Evolutionary conservation across 1,140 invertebrate genomes (phyloP).

Genomic region (Drosophila paulistorum): DNA sequence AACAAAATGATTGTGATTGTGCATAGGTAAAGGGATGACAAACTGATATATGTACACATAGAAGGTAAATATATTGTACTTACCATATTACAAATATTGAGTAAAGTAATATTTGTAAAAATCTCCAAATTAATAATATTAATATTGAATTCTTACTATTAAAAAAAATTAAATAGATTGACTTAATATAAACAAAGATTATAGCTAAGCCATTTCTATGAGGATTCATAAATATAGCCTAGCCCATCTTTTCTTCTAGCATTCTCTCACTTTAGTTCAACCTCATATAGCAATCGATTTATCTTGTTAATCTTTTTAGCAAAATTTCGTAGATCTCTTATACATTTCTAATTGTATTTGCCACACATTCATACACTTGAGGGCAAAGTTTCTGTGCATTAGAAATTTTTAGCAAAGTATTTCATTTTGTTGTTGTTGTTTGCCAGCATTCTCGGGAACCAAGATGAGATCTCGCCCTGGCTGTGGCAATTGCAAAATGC

Average conservation of each 20-base stretch:
- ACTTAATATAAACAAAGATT: too few species aligned
- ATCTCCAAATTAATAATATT: too few species aligned
- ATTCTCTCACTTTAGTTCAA: neutral
- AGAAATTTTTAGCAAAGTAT: constrained; percentile 5
- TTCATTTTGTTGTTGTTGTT: constrained; percentile 2
- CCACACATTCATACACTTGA: neutral
- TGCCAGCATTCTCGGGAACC: neutral
- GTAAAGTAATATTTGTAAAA: too few species aligned
- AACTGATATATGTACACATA: too few species aligned
- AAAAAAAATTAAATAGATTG: too few species aligned
- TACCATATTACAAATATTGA: too few species aligned
- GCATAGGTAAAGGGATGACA: too few species aligned
- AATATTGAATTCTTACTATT: too few species aligned
- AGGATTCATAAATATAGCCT: too few species aligned
- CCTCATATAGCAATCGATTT: neutral
- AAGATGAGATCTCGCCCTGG: constrained; percentile 5
- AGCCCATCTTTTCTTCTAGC: neutral
- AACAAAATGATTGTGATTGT: too few species aligned
- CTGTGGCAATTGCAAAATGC: constrained; percentile 3
- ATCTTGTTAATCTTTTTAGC: constrained; percentile 2
- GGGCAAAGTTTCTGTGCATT: constrained; percentile 9
- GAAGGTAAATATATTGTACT: too few species aligned
- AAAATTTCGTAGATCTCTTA: neutral
- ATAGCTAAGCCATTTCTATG: too few species aligned
- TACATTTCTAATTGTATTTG: constrained; percentile 11